phyloP scores from a whole-genome alignment of 2,797 vertebrate genomes.

The Chromis chromis region DNA sequence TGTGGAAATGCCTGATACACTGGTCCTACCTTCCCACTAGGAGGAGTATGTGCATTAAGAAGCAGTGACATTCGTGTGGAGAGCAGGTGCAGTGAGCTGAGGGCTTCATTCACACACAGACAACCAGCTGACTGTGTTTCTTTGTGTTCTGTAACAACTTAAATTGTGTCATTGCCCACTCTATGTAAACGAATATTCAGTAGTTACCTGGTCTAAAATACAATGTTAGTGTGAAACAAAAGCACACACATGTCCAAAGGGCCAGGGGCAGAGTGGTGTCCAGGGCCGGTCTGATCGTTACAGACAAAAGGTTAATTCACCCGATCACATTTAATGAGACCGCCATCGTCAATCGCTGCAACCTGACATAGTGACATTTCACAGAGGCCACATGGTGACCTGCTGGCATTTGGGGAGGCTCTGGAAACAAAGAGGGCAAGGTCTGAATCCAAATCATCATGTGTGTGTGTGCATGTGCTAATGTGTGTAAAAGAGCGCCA shows the following conservation, averaged over 20 bases:
- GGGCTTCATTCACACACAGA: slow-evolving; percentile 35
- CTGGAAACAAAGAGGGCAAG: slow-evolving; percentile 42
- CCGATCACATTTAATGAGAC: slow-evolving; percentile 78
- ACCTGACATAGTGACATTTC: slow-evolving; percentile 74
- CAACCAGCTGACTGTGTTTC: slow-evolving; percentile 1
- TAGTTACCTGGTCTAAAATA: neutral
- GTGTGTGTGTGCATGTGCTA: slow-evolving; percentile 14
- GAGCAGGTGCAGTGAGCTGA: slow-evolving; percentile 21
- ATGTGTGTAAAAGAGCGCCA: neutral
- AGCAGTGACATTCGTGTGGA: neutral
- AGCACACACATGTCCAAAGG: slow-evolving; percentile 18
- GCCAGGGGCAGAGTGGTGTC: slow-evolving; percentile 37
- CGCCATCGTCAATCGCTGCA: slow-evolving; percentile 58
- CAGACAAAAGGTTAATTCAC: slow-evolving; percentile 78
- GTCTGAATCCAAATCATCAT: slow-evolving; percentile 61
- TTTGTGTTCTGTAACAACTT: neutral
- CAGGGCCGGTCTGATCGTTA: slow-evolving; percentile 27
- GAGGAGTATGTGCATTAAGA: slow-evolving; percentile 25
- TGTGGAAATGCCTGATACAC: neutral
- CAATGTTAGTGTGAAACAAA: neutral
- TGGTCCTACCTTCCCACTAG: slow-evolving; percentile 20
- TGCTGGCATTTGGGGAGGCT: slow-evolving; percentile 69
- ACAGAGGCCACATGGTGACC: slow-evolving; percentile 65
- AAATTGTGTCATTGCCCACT: neutral
- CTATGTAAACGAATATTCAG: neutral